Base-by-base conservation (phyloP, 2,888 invertebrate genomes). In the Lithophane ornitopus region DNA sequence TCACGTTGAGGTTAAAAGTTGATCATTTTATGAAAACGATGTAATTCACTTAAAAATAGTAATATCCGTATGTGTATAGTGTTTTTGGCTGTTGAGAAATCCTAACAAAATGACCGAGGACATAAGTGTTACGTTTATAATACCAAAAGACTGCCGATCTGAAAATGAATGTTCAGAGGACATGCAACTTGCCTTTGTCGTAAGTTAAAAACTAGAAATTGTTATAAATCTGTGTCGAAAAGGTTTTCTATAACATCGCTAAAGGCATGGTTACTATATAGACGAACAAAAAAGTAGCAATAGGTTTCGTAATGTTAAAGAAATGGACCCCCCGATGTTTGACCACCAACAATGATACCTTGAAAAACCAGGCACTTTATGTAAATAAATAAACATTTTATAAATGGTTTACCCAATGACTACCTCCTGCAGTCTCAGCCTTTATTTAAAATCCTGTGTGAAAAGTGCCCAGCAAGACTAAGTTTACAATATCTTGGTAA, bases 111-210 rank as follows among this genome's bases (percentile, higher is more conserved):
- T 95, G 96, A 89, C 90, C 70, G 95, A 94, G 62, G 95, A 95
- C 69, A 95, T 96, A 78, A 94, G 91, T 89, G 94, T 96, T 69
- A 92, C 91, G 52, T 97, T 97, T 92, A 95, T 98, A 22, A 93
- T 97, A 79, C 96, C 97, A 2, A 93, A 91, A 52, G 92, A 95
- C 78, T 96, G 93, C 87, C 87, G 91, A 28, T 93, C 92, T 86
- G 96, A 97, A 91, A 91, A 96, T 92, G 97, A 97, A 68, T 97
- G 97, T 84, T 94, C 96, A 0, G 97, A 97, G 81, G 96, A 97
- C 78, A 97, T 97, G 97, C 96, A 96, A 91, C 93, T 97, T 79
- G 97, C 97, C 7, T 97, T 95, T 90, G 94, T 97, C 85, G 97
- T 97, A 93, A 94, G 95, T 82, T 72, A 39, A 2, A 75, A 46